Evolutionary conservation across 2,888 invertebrate species (phyloP).

Genomic region (Electrophaes corylata): DNA sequence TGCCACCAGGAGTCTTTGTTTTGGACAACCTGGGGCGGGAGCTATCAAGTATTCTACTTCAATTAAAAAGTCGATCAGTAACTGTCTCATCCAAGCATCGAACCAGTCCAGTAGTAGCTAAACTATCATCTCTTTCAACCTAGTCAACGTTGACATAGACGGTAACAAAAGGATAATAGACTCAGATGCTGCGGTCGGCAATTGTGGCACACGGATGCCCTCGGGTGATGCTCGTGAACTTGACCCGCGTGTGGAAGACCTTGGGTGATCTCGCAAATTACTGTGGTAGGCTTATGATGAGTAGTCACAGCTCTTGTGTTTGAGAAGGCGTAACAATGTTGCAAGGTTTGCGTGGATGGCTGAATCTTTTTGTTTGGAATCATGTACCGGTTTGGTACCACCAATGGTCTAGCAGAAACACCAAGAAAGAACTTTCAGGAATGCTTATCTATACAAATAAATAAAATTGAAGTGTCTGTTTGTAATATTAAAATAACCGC

Average conservation of each 20-base stretch:
- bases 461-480: too few species aligned
- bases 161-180: conserved; percentile 15
- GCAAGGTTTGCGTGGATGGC: background rate
- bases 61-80: too few species aligned
- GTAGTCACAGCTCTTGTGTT: background rate
- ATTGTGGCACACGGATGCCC: conserved; percentile 50
- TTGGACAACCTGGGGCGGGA: too few species aligned
- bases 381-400: background rate
- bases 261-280: conserved; percentile 23
- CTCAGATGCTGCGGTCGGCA: conserved; percentile 61
- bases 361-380: background rate
- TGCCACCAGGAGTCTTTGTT: too few species aligned
- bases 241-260: conserved; percentile 46
- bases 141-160: conserved; percentile 4
- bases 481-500: too few species aligned
- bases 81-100: background rate
- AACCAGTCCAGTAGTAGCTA: background rate
- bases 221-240: conserved; percentile 57
- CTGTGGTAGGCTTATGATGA: conserved; percentile 15
- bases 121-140: background rate
- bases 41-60: too few species aligned
- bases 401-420: background rate
- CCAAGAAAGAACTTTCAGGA: too few species aligned
- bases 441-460: too few species aligned
- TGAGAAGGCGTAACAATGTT: conserved; percentile 4